These are phyloP conservation scores for Rachycentron canadum DNA, from an alignment of 2,797 vertebrate species.

Conservation along the genomic window DNA sequence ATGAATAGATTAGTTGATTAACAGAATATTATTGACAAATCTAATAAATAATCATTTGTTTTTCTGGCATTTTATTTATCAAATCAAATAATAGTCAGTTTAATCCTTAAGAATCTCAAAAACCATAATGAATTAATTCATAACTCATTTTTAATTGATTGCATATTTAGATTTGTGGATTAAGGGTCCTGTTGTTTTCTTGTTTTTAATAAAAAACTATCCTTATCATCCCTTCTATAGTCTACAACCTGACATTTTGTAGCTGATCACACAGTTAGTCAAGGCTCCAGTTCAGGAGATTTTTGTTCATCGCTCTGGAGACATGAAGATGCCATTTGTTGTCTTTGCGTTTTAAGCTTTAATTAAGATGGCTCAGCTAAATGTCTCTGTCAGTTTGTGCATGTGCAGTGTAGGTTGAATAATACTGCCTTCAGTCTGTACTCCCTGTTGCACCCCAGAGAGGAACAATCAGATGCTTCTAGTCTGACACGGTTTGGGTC, in stretches of 20 bases:
- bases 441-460: constrained; percentile 49
- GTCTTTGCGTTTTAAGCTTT: constrained; percentile 55
- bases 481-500: constrained; percentile 50
- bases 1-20: no score
- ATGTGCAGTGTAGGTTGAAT: constrained; percentile 45
- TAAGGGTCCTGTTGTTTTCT: not conserved
- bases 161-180: not conserved
- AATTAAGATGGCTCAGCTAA: constrained; percentile 68
- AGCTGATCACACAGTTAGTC: not conserved
- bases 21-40: no score
- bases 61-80: no score
- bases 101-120: no score
- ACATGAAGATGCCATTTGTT: constrained; percentile 61
- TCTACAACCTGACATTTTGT: not conserved
- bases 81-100: no score
- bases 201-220: no score
- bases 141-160: no score
- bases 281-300: constrained; percentile 26
- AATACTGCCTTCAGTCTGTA: constrained; percentile 59
- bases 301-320: constrained; percentile 24
- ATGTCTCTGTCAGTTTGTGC: constrained; percentile 45
- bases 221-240: not conserved
- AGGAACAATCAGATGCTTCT: constrained; percentile 64
- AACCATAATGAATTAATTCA: no score
- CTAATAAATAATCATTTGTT: no score